Evolutionary conservation across 1,140 invertebrate species (phyloP), one percentile per base, ranked within the genome.

Genomic region (Trachymyrmex septentrionalis): DNA sequence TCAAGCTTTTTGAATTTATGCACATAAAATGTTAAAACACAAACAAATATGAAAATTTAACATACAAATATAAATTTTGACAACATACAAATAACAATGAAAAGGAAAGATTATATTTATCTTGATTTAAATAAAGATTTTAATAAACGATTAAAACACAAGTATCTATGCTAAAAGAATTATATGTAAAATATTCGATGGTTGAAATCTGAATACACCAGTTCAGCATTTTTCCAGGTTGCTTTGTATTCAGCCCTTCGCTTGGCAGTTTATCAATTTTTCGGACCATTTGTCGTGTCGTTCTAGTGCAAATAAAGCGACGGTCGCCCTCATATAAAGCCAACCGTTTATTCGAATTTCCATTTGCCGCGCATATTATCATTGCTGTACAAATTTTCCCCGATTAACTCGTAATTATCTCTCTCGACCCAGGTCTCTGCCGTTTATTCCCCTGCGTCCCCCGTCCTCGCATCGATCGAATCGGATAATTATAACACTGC

Each of bases 401-500:
- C 71, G 78, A 69, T 71, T 75, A 75, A 38, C 73, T 87, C 86
- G 63, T 90, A 90, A 90, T 90, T 87, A 87, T 77, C 73, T 34
- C 9, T 55, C 66, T 77, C 78, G 67, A 64, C 85, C 75, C 59
- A 66, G 50, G 75, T 87, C 73, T 59, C 80, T 55, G 57, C 24
- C 48, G 78, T 50, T 48, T 34, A 48, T 78, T 72, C 88, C 53
- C 24, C 19, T 48, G 55, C 44, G 73, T 85, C 76, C 59, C 85
- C 72, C 72, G 59, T 87, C 78, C 85, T 63, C 5, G 59, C 71
- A 91, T 91, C 90, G 90, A 91, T 91, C 87, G 89, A 90, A 90
- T 88, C 57, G 84, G 89, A 88, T 90, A 91, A 91, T 91, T 91
- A 91, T 90, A 91, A 88, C 84, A 76, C 78, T 66, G 86, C 55